A percentile compares a stretch with the other conserved stretches of the same genome.
phyloP scores from a whole-genome alignment of 2,113 vertebrate species.

The Cichladusa arquata region DNA sequence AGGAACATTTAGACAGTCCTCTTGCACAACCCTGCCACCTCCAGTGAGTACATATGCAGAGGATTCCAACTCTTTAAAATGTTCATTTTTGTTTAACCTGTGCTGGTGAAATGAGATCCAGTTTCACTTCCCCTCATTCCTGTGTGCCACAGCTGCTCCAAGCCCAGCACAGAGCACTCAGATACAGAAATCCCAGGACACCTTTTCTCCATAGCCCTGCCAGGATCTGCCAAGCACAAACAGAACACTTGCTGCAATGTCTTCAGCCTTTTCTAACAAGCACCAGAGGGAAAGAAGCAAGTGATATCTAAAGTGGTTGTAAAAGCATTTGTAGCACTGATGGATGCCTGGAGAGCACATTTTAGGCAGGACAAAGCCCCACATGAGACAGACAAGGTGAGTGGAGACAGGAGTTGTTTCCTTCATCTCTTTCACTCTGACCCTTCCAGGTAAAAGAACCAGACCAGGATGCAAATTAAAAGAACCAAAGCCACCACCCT shows the following conservation, averaged over 20 bases:
- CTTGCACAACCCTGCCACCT: background rate
- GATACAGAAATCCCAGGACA: background rate
- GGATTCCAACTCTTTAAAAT: background rate
- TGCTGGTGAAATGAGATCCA: background rate
- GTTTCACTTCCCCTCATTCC: background rate
- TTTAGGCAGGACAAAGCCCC: background rate
- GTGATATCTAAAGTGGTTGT: background rate
- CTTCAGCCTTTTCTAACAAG: background rate
- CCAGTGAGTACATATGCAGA: background rate
- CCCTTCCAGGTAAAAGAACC: background rate
- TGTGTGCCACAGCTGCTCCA: background rate
- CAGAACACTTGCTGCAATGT: background rate
- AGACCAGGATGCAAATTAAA: background rate
- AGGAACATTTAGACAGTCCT: background rate
- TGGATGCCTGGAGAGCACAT: background rate
- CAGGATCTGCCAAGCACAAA: background rate
- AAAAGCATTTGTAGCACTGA: background rate
- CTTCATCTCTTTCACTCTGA: background rate
- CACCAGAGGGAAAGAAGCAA: background rate
- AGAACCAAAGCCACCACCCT: background rate
- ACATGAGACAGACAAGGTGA: accelerated
- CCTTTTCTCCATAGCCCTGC: background rate
- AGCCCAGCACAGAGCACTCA: background rate
- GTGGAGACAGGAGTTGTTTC: accelerated
- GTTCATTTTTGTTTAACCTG: background rate